A percentile compares a stretch with the other conserved stretches of the same genome.
Conservation (phyloP, 2,797 vertebrate species). For the Esox lucius region DNA sequence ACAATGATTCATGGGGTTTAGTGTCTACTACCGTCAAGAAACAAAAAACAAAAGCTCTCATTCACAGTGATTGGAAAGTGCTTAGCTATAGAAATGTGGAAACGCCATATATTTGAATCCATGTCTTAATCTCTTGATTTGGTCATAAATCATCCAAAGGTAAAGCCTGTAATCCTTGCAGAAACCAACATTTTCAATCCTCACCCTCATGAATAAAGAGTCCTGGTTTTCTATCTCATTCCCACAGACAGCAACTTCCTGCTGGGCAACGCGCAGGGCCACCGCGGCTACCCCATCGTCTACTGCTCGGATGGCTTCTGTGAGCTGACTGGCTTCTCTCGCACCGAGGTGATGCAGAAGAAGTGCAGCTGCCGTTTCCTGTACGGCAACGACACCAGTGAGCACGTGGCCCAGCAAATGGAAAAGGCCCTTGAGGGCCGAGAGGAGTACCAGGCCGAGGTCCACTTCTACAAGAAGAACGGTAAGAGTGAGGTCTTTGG, state of each 20-base stretch:
- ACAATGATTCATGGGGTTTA: too few relatives aligned
- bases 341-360: conserved; percentile 98
- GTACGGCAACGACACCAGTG: conserved; percentile 87
- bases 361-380: conserved; percentile 95
- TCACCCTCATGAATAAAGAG: neutral
- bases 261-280: conserved; percentile 93
- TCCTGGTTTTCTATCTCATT: neutral
- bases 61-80: too few relatives aligned
- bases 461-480: conserved; percentile 94
- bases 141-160: too few relatives aligned
- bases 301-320: conserved; percentile 98
- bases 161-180: neutral
- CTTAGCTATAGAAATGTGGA: too few relatives aligned
- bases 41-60: too few relatives aligned
- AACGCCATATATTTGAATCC: too few relatives aligned
- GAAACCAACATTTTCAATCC: neutral
- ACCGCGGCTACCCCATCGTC: conserved; percentile 91
- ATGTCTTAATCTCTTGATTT: too few relatives aligned
- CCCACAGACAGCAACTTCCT: conserved; percentile 95
- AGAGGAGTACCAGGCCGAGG: conserved; percentile 90
- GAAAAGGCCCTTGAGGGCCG: conserved; percentile 89
- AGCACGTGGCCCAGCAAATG: conserved; percentile 84
- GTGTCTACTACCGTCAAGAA: too few relatives aligned
- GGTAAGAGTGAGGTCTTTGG: conserved; percentile 73
- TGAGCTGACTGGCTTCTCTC: conserved; percentile 90